Percentiles rank a stretch among this genome's conserved stretches.
Evolutionary conservation across 2,797 vertebrate genomes (phyloP).

Genomic region (Staurois parvus): DNA sequence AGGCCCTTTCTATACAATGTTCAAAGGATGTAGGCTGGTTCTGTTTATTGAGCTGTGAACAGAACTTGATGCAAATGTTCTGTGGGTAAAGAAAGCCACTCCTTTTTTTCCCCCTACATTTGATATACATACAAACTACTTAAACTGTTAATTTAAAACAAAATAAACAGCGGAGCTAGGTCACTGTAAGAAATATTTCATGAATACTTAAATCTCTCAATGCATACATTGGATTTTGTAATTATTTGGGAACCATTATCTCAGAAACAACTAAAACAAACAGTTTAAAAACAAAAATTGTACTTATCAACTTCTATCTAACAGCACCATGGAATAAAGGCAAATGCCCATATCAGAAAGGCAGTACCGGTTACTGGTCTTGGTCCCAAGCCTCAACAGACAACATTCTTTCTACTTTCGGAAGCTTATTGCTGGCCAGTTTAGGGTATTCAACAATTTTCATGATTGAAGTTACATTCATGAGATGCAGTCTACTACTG

Average conservation of each 20-base stretch:
- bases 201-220: not conserved
- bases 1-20: not conserved
- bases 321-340: conserved; percentile 54
- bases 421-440: not conserved
- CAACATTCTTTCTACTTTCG: not conserved
- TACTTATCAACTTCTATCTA: not conserved
- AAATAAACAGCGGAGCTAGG: not conserved
- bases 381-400: too few species aligned
- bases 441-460: not conserved
- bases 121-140: too few species aligned
- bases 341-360: not conserved
- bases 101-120: too few species aligned
- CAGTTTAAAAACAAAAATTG: not conserved
- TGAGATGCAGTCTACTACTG: not conserved
- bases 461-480: not conserved
- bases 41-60: not conserved
- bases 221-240: not conserved
- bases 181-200: not conserved
- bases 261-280: not conserved
- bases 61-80: not conserved
- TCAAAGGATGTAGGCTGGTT: not conserved
- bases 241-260: not conserved
- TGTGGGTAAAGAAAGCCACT: too few species aligned
- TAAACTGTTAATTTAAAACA: not conserved
- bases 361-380: conserved; percentile 9